Conservation (phyloP, 2,797 vertebrate species). For the Chaetophractus vellerosus region DNA sequence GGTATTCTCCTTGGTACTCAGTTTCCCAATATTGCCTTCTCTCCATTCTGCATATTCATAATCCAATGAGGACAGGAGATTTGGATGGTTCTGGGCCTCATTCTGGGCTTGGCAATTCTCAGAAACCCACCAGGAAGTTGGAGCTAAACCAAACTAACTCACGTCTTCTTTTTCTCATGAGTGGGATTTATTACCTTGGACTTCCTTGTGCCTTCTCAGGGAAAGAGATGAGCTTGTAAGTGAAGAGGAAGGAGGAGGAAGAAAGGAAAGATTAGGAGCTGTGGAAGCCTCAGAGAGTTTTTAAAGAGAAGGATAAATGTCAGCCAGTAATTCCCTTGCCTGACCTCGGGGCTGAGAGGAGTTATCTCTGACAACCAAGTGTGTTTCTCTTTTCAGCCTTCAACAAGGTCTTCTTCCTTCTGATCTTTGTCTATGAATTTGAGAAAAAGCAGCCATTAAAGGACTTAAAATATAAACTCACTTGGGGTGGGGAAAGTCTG, state of each 20-base stretch:
- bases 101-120: neutral
- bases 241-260: neutral
- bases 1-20: neutral
- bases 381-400: slow-evolving; percentile 32
- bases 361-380: neutral
- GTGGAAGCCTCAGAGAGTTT: neutral
- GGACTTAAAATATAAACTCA: slow-evolving; percentile 59
- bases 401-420: neutral
- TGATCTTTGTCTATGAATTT: neutral
- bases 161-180: neutral
- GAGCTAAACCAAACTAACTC: neutral
- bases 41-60: neutral
- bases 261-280: neutral
- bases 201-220: neutral
- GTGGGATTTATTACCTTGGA: neutral
- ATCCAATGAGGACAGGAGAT: neutral
- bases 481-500: neutral
- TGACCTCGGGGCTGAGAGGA: neutral
- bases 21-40: accelerated
- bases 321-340: neutral
- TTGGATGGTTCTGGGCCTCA: neutral
- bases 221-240: neutral
- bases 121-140: neutral
- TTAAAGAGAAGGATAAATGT: slow-evolving; percentile 4
- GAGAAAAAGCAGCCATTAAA: neutral